These are phyloP conservation scores for Pogonomyrmex californicus DNA, from an alignment of 1,140 invertebrate species.

Conservation along the genomic window DNA sequence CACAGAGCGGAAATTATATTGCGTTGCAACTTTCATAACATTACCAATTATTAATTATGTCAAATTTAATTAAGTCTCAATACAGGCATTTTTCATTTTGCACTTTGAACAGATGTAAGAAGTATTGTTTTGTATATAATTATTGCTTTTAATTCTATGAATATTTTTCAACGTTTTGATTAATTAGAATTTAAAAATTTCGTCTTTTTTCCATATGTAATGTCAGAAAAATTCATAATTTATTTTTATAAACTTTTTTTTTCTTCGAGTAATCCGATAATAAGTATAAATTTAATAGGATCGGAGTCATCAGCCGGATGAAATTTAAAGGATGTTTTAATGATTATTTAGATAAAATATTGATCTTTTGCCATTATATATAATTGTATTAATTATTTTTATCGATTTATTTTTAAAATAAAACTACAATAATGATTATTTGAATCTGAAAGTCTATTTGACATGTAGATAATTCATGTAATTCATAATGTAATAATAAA, in stretches of 20 bases:
- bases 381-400: not conserved
- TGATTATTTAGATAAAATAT: not conserved
- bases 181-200: not conserved
- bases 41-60: not conserved
- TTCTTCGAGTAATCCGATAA: not conserved
- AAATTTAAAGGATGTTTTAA: slow-evolving; percentile 9
- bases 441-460: not conserved
- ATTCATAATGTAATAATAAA: not conserved
- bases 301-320: not conserved
- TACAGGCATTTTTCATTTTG: not conserved
- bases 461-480: not conserved
- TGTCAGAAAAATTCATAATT: not conserved
- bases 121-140: not conserved
- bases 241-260: not conserved
- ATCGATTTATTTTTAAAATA: not conserved
- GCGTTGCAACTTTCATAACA: slow-evolving; percentile 7
- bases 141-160: not conserved
- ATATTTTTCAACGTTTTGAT: not conserved
- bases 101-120: not conserved
- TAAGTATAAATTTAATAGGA: too few relatives aligned
- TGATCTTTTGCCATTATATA: not conserved
- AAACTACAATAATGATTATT: not conserved
- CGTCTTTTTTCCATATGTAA: not conserved
- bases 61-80: slow-evolving; percentile 39
- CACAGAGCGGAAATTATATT: slow-evolving; percentile 1